Percentiles rank a stretch among this genome's conserved stretches.
Evolutionary conservation across 2,888 invertebrate species (phyloP).

Genomic region (Cancer borealis): DNA sequence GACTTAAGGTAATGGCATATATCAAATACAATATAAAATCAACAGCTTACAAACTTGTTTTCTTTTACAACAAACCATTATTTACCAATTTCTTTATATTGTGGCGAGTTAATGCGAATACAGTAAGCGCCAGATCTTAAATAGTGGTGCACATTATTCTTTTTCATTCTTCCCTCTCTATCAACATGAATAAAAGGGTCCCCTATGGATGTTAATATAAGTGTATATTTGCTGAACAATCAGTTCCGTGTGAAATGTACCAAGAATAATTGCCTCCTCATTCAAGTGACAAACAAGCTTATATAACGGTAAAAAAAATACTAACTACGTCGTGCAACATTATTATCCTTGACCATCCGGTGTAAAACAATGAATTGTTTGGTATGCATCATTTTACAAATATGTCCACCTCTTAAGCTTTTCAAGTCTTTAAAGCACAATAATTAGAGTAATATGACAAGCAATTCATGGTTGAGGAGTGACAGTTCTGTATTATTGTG

Average conservation of each 20-base stretch:
- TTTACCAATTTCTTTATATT: neutral
- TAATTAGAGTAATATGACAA: neutral
- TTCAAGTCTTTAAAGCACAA: neutral
- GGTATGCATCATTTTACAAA: neutral
- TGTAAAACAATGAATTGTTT: neutral
- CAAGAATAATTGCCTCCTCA: neutral
- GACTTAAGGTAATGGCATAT: too few relatives aligned
- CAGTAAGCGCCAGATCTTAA: too few relatives aligned
- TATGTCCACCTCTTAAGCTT: neutral
- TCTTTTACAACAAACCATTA: too few relatives aligned
- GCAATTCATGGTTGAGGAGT: neutral
- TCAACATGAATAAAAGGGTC: neutral
- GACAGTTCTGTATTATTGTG: neutral
- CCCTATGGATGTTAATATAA: neutral
- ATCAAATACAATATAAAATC: too few relatives aligned
- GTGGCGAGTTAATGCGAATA: too few relatives aligned
- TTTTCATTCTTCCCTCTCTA: neutral
- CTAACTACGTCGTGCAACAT: neutral
- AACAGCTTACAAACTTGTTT: too few relatives aligned
- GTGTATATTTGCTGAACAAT: neutral
- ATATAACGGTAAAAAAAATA: neutral
- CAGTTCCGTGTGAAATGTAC: neutral
- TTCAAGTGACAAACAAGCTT: neutral
- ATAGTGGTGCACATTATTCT: too few relatives aligned
- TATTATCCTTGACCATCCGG: neutral